Evolutionary conservation across 64 coral and sea anemone species (phyloP), one percentile per base, ranked within the genome.

Genomic region (Pocillopora damicornis): DNA sequence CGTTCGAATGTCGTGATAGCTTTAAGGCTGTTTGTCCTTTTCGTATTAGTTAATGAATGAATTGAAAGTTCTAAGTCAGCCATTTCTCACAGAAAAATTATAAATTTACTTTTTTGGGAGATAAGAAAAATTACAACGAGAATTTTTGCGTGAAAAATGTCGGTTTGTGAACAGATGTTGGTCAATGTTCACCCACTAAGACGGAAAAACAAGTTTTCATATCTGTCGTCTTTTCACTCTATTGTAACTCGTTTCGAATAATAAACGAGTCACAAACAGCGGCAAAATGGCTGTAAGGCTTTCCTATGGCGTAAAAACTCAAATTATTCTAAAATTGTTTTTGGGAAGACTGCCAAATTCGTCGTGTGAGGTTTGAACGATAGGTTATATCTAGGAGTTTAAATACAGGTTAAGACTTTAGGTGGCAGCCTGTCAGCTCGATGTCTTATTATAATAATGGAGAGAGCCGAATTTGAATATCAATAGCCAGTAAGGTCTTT

Each of bases 391-490:
- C 71, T 3, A 4, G 80, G 61, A 83, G 37, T 85, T 85, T 85
- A 85, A 85, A 85, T 38, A 71, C 37, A 25, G 57, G 65, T 67
- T 83, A 36, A 35, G 63, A 5, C 81, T 12, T 73, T 17, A 85
- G 81, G 64, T 85, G 81, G 64, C 81, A 85, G 81, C 9, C 18
- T 85, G 81, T 85, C 81, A 85, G 63, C 51, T 85, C 37, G 15
- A 57, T 88, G 61, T 63, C 86, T 76, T 35, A 88, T 76, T 77
- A 78, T 88, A 61, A 78, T 88, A 78, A 75, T 76, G 86, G 61
- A 65, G 65, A 35, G 77, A 73, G 20, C 42, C 68, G 68, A 61
- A 92, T 92, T 92, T 92, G 79, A 92, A 92, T 92, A 92, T 92
- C 82, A 92, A 92, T 87, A 73, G 83, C 14, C 63, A 20, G 38